Conservation (phyloP, 1,140 invertebrate species). For the Pogonomyrmex californicus region DNA sequence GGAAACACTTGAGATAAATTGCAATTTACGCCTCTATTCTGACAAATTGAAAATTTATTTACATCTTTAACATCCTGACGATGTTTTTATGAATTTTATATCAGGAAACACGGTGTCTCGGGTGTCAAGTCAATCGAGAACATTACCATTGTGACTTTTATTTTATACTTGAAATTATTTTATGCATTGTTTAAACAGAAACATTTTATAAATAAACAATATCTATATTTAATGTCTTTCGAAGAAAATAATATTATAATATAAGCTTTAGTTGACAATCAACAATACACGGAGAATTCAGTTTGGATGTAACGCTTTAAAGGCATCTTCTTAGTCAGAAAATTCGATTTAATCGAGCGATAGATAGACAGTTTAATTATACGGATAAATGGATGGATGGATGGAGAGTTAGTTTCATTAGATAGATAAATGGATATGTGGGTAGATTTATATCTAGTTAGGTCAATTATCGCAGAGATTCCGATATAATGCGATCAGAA, state of each 20-base stretch:
- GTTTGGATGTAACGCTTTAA: not conserved
- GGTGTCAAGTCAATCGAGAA: no score
- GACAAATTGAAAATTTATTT: constrained; percentile 41
- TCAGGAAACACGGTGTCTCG: no score
- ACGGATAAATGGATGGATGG: constrained; percentile 41
- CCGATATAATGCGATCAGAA: constrained; percentile 38
- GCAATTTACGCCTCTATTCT: not conserved
- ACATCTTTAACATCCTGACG: not conserved
- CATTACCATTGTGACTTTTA: not conserved
- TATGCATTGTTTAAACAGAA: not conserved
- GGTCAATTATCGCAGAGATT: constrained; percentile 54
- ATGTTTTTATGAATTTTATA: not conserved
- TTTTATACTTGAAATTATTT: not conserved
- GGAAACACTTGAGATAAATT: constrained; percentile 41
- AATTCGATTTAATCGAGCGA: constrained; percentile 37
- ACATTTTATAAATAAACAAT: not conserved
- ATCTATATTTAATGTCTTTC: not conserved
- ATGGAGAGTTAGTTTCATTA: constrained; percentile 57
- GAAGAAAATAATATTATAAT: not conserved
- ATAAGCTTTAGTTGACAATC: not conserved
- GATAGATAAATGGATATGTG: constrained; percentile 62
- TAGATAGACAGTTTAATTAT: constrained; percentile 42
- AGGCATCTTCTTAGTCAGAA: constrained; percentile 16
- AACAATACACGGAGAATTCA: not conserved
- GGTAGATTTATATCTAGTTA: constrained; percentile 51